phyloP scores from a whole-genome alignment of 1,140 invertebrate genomes.

The Zaprionus ornatus region DNA sequence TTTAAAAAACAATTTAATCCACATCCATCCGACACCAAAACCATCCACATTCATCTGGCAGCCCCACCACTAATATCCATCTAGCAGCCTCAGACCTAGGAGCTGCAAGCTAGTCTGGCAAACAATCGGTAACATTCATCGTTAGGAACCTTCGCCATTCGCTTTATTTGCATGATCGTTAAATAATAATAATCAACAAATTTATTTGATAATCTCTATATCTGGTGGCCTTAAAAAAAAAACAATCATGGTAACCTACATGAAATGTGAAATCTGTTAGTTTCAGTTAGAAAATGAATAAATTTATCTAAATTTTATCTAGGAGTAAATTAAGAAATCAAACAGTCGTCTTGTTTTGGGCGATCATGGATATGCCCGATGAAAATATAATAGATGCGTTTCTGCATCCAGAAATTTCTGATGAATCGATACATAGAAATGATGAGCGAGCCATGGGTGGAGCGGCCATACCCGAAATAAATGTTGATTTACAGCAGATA shows the following conservation, averaged over 20 bases:
- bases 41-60: too few species aligned
- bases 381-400: conserved; percentile 21
- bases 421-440: background rate
- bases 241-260: background rate
- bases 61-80: too few species aligned
- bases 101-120: too few species aligned
- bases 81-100: background rate
- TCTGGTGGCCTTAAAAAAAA: background rate
- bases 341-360: background rate
- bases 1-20: background rate
- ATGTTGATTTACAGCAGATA: background rate
- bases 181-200: background rate
- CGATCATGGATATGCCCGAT: conserved; percentile 23
- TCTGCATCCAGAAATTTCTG: conserved; percentile 1
- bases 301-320: background rate
- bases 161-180: background rate
- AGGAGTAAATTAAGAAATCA: background rate
- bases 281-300: background rate
- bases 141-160: too few species aligned
- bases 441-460: background rate
- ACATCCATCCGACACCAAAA: background rate
- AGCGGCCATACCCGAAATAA: background rate
- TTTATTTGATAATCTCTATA: background rate
- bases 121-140: background rate
- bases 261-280: background rate